Evolutionary conservation across 1,140 invertebrate species (phyloP).

Genomic region (Drosophila bocki): DNA sequence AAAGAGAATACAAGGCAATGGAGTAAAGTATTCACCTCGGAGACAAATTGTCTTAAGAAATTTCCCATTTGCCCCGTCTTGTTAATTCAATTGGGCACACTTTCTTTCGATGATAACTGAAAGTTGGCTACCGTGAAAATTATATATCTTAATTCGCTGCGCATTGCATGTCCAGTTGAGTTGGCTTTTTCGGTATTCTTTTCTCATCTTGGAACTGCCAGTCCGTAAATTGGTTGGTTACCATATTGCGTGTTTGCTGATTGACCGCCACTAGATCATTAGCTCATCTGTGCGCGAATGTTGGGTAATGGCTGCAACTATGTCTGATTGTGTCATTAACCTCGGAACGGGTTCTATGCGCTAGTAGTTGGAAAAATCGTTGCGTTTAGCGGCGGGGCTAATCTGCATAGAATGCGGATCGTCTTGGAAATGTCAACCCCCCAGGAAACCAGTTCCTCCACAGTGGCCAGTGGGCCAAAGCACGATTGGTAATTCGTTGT

Average conservation of each 20-base stretch:
- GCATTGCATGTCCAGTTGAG: conserved; percentile 22
- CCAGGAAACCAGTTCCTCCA: conserved; percentile 23
- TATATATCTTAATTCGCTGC: conserved; percentile 13
- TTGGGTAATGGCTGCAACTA: conserved; percentile 41
- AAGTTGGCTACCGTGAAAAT: conserved; percentile 23
- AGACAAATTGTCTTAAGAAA: neutral
- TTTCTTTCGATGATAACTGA: conserved; percentile 35
- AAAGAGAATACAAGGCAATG: neutral
- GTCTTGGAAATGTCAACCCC: conserved; percentile 44
- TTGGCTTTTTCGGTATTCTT: conserved; percentile 20
- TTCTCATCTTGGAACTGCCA: neutral
- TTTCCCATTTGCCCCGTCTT: conserved; percentile 18
- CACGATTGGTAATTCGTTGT: conserved; percentile 11
- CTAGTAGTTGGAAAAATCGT: conserved; percentile 36
- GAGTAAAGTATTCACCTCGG: neutral
- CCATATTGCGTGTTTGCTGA: conserved; percentile 16
- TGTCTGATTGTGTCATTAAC: conserved; percentile 49
- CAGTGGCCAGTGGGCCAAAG: conserved; percentile 18
- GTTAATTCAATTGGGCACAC: conserved; percentile 48
- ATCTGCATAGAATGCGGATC: conserved; percentile 59
- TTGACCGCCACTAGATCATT: conserved; percentile 37
- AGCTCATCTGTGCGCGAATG: conserved; percentile 31
- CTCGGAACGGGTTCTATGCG: conserved; percentile 50
- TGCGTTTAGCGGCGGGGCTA: conserved; percentile 19
- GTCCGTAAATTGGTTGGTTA: conserved; percentile 11